These are phyloP conservation scores for Phymatocera aterrima DNA, from an alignment of 2,888 invertebrate genomes.

Conservation along the genomic window DNA sequence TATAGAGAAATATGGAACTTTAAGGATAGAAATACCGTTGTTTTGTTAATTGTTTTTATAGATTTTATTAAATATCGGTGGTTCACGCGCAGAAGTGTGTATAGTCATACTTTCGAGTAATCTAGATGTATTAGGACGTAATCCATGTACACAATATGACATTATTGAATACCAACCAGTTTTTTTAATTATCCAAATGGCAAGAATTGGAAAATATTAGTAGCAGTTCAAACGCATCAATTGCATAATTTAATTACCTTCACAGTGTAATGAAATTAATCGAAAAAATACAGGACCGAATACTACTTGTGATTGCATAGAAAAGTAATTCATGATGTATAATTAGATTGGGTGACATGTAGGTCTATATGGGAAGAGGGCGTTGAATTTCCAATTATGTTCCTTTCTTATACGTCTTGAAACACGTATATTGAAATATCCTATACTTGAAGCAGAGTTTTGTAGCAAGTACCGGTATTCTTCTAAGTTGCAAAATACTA, in stretches of 20 bases:
- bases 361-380: slow-evolving; percentile 3
- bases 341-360: neutral
- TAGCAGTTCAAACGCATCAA: neutral
- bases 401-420: slow-evolving; percentile 18
- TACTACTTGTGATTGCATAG: neutral
- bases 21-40: slow-evolving; percentile 70
- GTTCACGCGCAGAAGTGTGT: slow-evolving; percentile 12
- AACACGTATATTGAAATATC: slow-evolving; percentile 5
- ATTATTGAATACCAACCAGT: slow-evolving; percentile 7
- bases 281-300: neutral
- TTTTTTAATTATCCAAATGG: neutral
- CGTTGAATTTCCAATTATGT: slow-evolving; percentile 27
- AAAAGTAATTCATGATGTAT: neutral
- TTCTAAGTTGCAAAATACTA: slow-evolving; percentile 74
- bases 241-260: neutral
- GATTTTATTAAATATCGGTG: slow-evolving; percentile 67
- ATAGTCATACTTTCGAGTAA: slow-evolving; percentile 28
- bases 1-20: slow-evolving; percentile 63
- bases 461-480: slow-evolving; percentile 61
- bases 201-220: neutral
- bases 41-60: slow-evolving; percentile 73
- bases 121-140: neutral
- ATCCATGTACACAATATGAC: slow-evolving; percentile 7
- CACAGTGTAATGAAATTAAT: slow-evolving; percentile 2
- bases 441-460: slow-evolving; percentile 21